These are phyloP conservation scores for Mirounga angustirostris DNA, from an alignment of 2,113 vertebrate genomes.

Conservation along the genomic window DNA sequence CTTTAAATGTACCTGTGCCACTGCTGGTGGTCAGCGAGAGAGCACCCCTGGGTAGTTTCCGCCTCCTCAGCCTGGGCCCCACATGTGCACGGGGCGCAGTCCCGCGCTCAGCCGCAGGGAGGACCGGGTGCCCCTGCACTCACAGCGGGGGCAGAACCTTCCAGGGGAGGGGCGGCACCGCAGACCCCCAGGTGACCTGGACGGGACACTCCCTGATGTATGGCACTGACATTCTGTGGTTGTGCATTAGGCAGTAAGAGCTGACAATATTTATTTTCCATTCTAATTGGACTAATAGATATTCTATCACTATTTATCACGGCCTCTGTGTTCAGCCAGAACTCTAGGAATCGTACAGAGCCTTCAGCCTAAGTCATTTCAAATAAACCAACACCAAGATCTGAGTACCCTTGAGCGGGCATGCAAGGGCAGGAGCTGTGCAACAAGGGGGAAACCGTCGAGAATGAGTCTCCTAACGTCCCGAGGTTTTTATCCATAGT, in stretches of 20 bases:
- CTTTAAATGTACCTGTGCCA: too few relatives aligned
- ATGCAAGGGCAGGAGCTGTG: fast-evolving
- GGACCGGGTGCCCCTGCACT: fast-evolving
- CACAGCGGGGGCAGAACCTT: fast-evolving
- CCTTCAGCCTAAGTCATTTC: not conserved
- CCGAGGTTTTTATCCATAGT: fast-evolving
- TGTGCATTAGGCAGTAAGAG: not conserved
- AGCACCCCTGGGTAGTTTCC: fast-evolving
- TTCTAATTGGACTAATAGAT: not conserved
- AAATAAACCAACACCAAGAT: not conserved
- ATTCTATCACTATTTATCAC: fast-evolving
- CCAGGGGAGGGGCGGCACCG: fast-evolving
- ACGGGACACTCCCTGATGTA: fast-evolving
- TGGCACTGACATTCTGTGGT: not conserved
- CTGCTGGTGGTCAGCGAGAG: not conserved
- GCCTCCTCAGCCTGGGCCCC: not conserved
- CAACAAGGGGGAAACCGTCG: not conserved
- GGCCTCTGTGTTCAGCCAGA: fast-evolving
- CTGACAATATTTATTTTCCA: not conserved
- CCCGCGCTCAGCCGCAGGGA: fast-evolving
- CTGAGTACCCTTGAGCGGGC: fast-evolving
- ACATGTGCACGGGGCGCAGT: too few relatives aligned
- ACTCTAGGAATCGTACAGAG: fast-evolving
- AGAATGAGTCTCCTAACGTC: too few relatives aligned
- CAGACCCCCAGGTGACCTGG: not conserved